phyloP scores from a whole-genome alignment of 2,113 vertebrate genomes.

The Rafetus swinhoei region DNA sequence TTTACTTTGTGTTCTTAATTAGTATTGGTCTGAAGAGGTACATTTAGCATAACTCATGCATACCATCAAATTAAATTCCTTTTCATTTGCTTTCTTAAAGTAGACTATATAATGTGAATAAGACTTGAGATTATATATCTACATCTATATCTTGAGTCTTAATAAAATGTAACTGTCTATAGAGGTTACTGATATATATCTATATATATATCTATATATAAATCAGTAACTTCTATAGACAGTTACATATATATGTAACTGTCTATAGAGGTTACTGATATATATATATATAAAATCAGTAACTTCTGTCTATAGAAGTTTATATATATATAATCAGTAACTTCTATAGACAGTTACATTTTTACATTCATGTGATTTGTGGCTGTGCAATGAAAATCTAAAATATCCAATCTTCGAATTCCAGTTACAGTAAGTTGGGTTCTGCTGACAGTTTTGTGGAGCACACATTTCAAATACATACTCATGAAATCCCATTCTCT shows the following conservation, averaged over 20 bases:
- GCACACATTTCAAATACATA: neutral
- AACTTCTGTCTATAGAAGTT: too few species aligned
- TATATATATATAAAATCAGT: neutral
- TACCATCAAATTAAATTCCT: neutral
- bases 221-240: too few species aligned
- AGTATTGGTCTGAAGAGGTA: neutral
- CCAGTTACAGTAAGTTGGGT: neutral
- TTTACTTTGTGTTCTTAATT: neutral
- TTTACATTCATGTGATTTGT: neutral
- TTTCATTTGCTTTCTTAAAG: neutral
- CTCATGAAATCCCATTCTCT: slow-evolving; percentile 1
- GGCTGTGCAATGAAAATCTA: neutral
- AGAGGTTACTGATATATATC: too few species aligned
- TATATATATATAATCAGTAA: neutral
- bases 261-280: too few species aligned
- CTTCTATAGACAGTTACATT: neutral
- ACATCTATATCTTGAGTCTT: too few species aligned
- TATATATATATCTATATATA: too few species aligned
- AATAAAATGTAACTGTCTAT: too few species aligned
- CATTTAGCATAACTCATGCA: neutral
- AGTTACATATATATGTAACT: too few species aligned
- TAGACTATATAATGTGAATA: neutral
- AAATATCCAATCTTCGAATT: neutral
- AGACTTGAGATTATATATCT: neutral
- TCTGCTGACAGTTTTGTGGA: neutral